These are phyloP conservation scores for Zoanthus sociatus DNA, from an alignment of 92 coral and sea anemone genomes.

Conservation along the genomic window DNA sequence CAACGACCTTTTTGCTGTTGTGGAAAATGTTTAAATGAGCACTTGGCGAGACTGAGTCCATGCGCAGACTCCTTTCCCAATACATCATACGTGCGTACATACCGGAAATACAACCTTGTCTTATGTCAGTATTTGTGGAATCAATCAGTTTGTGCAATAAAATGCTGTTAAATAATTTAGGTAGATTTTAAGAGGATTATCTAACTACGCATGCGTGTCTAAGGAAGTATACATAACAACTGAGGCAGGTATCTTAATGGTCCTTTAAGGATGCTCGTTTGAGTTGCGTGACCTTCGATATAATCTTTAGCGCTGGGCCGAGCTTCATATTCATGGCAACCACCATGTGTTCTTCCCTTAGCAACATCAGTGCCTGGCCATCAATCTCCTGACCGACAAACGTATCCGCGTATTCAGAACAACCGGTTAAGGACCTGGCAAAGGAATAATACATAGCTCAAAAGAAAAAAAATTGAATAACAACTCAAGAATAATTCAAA, in stretches of 20 bases:
- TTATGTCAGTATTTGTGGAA: neutral
- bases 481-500: too few species aligned
- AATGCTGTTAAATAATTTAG: neutral
- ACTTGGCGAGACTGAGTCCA: too few species aligned
- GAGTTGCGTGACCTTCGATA: slow-evolving; percentile 97
- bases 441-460: neutral
- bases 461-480: too few species aligned
- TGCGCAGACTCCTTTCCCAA: too few species aligned
- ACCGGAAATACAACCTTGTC: neutral
- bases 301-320: slow-evolving; percentile 97
- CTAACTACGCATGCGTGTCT: neutral
- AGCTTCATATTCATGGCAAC: slow-evolving; percentile 98
- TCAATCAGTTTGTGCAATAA: neutral
- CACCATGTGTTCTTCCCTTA: slow-evolving; percentile 96
- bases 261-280: slow-evolving; percentile 89
- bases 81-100: too few species aligned
- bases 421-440: slow-evolving; percentile 82
- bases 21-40: too few species aligned
- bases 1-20: too few species aligned
- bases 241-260: slow-evolving; percentile 1
- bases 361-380: slow-evolving; percentile 98
- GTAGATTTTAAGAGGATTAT: neutral
- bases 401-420: slow-evolving; percentile 96
- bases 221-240: neutral
- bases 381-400: slow-evolving; percentile 95